These are phyloP conservation scores for Xestia sexstrigata DNA, from an alignment of 2,888 invertebrate species.

Conservation along the genomic window DNA sequence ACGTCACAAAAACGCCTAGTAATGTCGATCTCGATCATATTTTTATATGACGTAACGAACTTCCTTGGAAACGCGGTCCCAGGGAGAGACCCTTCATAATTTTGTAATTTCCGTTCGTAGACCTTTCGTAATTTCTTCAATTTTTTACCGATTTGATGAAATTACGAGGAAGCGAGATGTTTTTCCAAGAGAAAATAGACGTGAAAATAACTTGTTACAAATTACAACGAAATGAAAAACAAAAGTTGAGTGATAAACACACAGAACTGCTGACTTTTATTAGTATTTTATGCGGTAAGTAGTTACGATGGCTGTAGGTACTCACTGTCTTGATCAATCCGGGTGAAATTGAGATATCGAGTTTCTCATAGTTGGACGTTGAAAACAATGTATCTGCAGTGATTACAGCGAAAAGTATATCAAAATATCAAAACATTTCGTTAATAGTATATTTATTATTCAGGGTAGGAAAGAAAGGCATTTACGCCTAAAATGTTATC, in stretches of 20 bases:
- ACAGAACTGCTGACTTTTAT: conserved; percentile 50
- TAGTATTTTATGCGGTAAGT: conserved; percentile 39
- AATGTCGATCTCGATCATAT: conserved; percentile 51
- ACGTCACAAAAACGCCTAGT: conserved; percentile 49
- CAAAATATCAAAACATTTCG: background rate
- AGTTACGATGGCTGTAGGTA: background rate
- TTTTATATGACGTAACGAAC: conserved; percentile 57
- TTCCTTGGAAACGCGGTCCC: conserved; percentile 44
- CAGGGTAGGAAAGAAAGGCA: background rate
- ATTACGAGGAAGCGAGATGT: conserved; percentile 34
- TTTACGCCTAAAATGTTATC: background rate
- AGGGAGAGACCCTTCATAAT: conserved; percentile 51
- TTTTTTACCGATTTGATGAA: conserved; percentile 57
- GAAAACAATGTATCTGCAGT: background rate
- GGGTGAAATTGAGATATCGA: background rate
- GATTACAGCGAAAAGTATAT: conserved; percentile 4
- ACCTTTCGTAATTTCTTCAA: conserved; percentile 55
- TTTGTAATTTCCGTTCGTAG: conserved; percentile 60
- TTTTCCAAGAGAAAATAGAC: conserved; percentile 34
- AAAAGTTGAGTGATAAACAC: conserved; percentile 52
- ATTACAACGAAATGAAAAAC: conserved; percentile 32
- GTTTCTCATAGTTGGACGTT: conserved; percentile 5
- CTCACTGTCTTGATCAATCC: background rate
- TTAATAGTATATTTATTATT: background rate
- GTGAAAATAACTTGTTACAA: conserved; percentile 23